Conservation (phyloP, 2,797 vertebrate genomes). For the Rhyacichthys aspro region DNA sequence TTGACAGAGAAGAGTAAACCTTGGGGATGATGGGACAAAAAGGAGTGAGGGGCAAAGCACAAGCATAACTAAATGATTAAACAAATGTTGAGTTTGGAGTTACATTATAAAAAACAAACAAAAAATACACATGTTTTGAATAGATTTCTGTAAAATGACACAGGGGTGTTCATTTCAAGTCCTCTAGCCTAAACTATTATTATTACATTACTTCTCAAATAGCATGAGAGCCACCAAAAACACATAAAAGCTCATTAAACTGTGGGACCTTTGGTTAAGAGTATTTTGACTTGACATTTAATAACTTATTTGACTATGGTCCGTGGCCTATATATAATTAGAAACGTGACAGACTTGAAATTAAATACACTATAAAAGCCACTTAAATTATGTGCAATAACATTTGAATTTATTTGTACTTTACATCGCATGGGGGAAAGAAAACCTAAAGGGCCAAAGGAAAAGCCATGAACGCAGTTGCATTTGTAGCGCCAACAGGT, state of each 20-base stretch:
- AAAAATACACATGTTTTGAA: too few relatives aligned
- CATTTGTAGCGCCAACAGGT: constrained; percentile 34
- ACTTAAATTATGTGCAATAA: constrained; percentile 3
- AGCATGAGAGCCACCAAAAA: constrained; percentile 13
- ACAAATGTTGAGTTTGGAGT: background rate
- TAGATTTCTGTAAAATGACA: constrained; percentile 4
- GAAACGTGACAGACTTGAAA: constrained; percentile 24
- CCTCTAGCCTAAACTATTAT: background rate
- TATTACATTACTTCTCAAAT: constrained; percentile 10
- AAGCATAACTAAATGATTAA: too few relatives aligned
- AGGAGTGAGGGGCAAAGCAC: background rate
- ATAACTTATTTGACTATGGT: constrained; percentile 10
- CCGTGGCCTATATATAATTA: constrained; percentile 15
- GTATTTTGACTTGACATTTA: constrained; percentile 42
- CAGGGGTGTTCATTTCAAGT: background rate
- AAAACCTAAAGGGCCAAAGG: constrained; percentile 4
- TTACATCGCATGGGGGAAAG: constrained; percentile 13
- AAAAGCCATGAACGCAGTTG: constrained; percentile 19
- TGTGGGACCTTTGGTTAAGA: constrained; percentile 23
- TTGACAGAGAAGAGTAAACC: constrained; percentile 60
- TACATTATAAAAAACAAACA: background rate
- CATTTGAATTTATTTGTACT: constrained; percentile 35
- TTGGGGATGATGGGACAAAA: constrained; percentile 45
- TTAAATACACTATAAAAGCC: constrained; percentile 34
- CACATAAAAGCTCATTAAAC: constrained; percentile 27